Evolutionary conservation across 2,888 invertebrate genomes (phyloP).

Genomic region (Macrosiphum euphorbiae): DNA sequence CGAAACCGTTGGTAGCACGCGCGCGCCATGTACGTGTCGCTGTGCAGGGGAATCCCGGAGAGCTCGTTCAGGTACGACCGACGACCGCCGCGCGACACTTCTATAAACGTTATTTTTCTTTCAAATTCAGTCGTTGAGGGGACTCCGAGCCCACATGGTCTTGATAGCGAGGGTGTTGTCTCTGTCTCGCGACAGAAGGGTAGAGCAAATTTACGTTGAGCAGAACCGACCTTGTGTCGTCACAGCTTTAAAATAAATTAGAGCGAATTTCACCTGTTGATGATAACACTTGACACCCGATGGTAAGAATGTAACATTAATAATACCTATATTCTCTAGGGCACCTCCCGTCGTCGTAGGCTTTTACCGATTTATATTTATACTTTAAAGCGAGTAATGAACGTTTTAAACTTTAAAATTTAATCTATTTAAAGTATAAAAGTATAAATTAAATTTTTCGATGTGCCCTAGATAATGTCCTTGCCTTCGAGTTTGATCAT

Average conservation of each 20-base stretch:
- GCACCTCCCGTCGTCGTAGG: neutral
- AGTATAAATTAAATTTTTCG: neutral
- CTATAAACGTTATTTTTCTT: neutral
- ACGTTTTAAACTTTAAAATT: neutral
- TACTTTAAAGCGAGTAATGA: neutral
- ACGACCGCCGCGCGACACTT: neutral
- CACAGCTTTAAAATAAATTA: neutral
- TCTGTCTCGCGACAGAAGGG: neutral
- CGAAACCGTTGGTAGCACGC: neutral
- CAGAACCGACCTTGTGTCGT: neutral
- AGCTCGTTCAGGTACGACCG: constrained; percentile 59
- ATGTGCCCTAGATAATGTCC: neutral
- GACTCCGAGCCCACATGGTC: neutral
- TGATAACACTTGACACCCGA: neutral
- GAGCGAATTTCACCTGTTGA: neutral
- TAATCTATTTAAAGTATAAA: neutral
- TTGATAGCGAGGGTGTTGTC: neutral
- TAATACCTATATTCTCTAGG: neutral
- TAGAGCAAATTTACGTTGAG: neutral
- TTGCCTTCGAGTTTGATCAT: neutral
- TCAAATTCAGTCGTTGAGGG: neutral
- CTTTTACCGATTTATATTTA: too few species aligned
- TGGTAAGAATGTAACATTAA: neutral
- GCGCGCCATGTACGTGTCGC: constrained; percentile 26
- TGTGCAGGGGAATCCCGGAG: constrained; percentile 58